Evolutionary conservation across 2,113 vertebrate species (phyloP), one percentile per base, ranked within the genome.

Genomic region (Misgurnus anguillicaudatus): DNA sequence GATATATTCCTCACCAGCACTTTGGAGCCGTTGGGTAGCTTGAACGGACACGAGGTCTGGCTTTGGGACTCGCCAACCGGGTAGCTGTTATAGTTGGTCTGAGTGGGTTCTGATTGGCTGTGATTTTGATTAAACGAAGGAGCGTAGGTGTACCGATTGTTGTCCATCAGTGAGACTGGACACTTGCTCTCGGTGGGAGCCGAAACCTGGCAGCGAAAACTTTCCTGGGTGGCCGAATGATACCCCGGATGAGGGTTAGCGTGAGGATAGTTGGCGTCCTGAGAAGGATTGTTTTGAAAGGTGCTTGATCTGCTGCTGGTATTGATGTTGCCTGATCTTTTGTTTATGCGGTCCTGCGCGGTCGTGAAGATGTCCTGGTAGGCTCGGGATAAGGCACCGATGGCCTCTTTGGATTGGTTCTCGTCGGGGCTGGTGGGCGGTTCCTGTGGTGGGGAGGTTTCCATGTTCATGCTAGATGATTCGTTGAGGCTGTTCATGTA

Each of bases 401-500:
- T 91, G 78, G 88, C 87, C 80, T 94, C 92, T 83, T 93, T 92
- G 41, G 91, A 87, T 80, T 84, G 87, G 75, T 83, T 77, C 4
- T 92, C 91, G 0, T 80, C 84, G 14, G 87, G 78, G 86, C 83
- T 89, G 63, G 68, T 17, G 9, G 87, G 73, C 5, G 41, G 60
- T 1, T 91, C 90, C 51, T 67, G 80, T 63, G 77, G 55, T 0
- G 88, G 39, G 0, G 89, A 79, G 0, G 91, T 84, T 31, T 92
- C 90, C 83, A 92, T 86, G 14, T 91, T 89, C 84, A 89, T 84
- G 75, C 85, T 80, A 24, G 87, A 78, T 0, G 92, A 90, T 83
- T 93, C 92, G 45, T 93, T 93, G 6, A 94, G 84, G 87, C 92
- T 93, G 85, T 93, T 93, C 91, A 94, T 92, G 88, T 94, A 93